Evolutionary conservation across 2,797 vertebrate species (phyloP).

Genomic region (Yasuhikotakia modesta): DNA sequence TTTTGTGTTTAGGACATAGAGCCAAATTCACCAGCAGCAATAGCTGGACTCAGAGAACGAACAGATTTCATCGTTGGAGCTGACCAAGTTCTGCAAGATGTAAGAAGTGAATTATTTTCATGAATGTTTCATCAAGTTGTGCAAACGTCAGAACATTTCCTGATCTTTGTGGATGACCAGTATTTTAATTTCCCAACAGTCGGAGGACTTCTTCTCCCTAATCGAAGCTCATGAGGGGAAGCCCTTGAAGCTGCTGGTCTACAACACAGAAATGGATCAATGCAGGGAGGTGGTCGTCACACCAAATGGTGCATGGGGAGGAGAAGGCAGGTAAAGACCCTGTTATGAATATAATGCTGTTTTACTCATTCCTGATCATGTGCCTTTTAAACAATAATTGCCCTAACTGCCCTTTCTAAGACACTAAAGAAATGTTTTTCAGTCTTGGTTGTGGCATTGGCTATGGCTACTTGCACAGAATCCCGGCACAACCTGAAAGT

Average conservation of each 20-base stretch:
- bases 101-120: conserved; percentile 65
- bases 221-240: conserved; percentile 93
- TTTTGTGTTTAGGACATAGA: conserved; percentile 83
- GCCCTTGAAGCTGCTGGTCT: conserved; percentile 92
- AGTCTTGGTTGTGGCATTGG: conserved; percentile 98
- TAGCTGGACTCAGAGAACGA: conserved; percentile 85
- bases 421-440: neutral
- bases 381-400: neutral
- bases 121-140: neutral
- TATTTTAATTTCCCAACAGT: conserved; percentile 71
- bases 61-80: conserved; percentile 93
- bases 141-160: neutral
- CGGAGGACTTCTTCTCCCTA: conserved; percentile 93
- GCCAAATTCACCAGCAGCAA: conserved; percentile 84
- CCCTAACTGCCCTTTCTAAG: neutral
- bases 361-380: neutral
- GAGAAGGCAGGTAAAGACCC: conserved; percentile 89
- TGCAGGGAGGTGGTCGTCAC: conserved; percentile 94
- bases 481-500: conserved; percentile 76
- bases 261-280: conserved; percentile 82
- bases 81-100: conserved; percentile 95
- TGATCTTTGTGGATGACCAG: neutral
- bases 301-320: conserved; percentile 95
- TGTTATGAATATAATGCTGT: neutral
- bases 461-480: conserved; percentile 94